A percentile compares a stretch with the other conserved stretches of the same genome.
Evolutionary conservation across 2,888 invertebrate species (phyloP).

Genomic region (Protophormia terraenovae): DNA sequence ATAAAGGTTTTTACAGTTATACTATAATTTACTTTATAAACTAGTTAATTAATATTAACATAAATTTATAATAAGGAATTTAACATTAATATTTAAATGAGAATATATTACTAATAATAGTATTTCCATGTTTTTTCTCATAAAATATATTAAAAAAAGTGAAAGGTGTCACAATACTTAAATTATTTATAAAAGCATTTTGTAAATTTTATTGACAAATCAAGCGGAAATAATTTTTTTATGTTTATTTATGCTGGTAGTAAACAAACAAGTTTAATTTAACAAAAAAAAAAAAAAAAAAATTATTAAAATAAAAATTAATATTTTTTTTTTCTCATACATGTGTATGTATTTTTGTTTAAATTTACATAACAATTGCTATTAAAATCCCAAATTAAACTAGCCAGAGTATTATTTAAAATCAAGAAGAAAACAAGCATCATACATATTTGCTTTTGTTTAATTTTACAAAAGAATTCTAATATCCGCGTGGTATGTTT

Average conservation of each 20-base stretch:
- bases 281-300: neutral
- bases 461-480: neutral
- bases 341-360: too few relatives aligned
- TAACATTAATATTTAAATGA: too few relatives aligned
- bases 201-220: neutral
- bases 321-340: too few relatives aligned
- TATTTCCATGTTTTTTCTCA: too few relatives aligned
- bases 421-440: neutral
- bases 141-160: neutral
- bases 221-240: neutral
- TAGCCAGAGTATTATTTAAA: neutral
- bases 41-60: too few relatives aligned
- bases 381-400: neutral
- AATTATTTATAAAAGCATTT: neutral
- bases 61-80: too few relatives aligned
- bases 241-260: neutral
- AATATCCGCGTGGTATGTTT: constrained; percentile 27
- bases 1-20: too few relatives aligned
- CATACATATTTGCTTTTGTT: neutral
- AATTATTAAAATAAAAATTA: too few relatives aligned
- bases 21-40: too few relatives aligned
- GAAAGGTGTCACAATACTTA: neutral
- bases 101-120: too few relatives aligned
- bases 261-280: neutral
- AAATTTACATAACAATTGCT: constrained; percentile 14